Base-by-base conservation (phyloP, 2,797 vertebrate species). In the Cygnus olor region DNA sequence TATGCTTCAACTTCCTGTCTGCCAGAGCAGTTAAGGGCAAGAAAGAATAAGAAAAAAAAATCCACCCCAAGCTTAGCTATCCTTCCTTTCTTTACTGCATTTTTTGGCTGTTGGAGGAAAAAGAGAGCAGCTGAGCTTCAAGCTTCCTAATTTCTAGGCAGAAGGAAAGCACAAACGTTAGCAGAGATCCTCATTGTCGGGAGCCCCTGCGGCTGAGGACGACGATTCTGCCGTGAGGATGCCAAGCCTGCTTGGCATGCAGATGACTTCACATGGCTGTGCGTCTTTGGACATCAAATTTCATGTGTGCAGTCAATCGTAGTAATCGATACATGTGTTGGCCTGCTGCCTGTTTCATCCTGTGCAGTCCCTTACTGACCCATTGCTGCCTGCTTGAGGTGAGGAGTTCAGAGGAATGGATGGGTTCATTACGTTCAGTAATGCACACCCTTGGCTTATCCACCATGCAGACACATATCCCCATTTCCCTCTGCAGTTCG, bases 391-490 rank as follows among this genome's bases (percentile, higher is more conserved):
- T 0, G 1, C 72, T 85, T 27, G 82, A 53, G 65, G 17, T 45
- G 49, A 74, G 79, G 47, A n/a, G 24, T 64, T 82, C 56, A 20
- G 74, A 30, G 32, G 54, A 10, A 15, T n/a, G 45, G 53, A 27
- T 45, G 0, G 0, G 19, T 38, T 45, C 27, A 1, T 6, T 21
- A 20, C 4, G 0, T 11, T n/a, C 65, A 28, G 51, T 24, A 28
- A 42, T 14, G 30, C 54, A 19, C 12, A 17, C 27, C 10, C 2
- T 16, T 5, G 0, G 6, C 1, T 3, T 27, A 18, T 8, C 40
- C 53, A 20, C 0, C 1, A 16, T 24, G 34, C 24, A 22, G 70
- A 34, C 74, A 9, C 2, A 0, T 38, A 9, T 10, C 54, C 61
- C 51, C 1, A 0, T 63, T 53, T 66, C 63, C 27, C 51, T 56